phyloP scores from a whole-genome alignment of 2,113 vertebrate species.

The Chrysemys picta region DNA sequence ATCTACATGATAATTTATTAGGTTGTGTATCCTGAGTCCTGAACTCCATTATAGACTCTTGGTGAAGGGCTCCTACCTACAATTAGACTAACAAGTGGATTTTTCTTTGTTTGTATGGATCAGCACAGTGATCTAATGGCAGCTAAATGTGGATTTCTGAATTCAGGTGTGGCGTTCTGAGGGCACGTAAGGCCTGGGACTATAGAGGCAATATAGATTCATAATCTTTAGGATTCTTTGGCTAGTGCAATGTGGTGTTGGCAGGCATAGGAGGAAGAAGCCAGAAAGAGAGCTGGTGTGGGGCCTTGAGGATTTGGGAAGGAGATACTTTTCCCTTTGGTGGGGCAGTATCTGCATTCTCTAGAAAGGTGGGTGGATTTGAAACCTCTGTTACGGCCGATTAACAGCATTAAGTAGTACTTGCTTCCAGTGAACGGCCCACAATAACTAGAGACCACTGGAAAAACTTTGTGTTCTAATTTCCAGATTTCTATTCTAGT shows the following conservation, averaged over 20 bases:
- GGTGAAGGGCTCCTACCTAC: conserved; percentile 21
- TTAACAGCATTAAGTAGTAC: not conserved
- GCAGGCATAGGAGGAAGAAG: not conserved
- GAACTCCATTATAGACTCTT: conserved; percentile 56
- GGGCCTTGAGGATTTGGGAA: not conserved
- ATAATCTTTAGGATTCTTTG: not conserved
- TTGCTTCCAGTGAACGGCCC: not conserved
- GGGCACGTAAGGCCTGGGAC: rapidly evolving
- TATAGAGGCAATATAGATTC: no score
- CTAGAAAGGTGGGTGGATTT: not conserved
- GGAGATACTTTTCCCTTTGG: not conserved
- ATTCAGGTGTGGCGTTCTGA: not conserved
- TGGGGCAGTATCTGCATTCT: not conserved
- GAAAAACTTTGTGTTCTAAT: not conserved
- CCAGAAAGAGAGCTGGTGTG: not conserved
- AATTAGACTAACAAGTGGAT: not conserved
- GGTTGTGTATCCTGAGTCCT: not conserved
- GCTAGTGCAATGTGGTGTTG: not conserved
- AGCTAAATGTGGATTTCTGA: not conserved
- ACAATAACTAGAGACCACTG: not conserved
- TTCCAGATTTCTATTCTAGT: not conserved
- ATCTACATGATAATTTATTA: not conserved
- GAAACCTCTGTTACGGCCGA: not conserved
- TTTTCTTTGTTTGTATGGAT: not conserved
- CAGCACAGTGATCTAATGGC: not conserved